These are phyloP conservation scores for Nomada flava DNA, from an alignment of 2,888 invertebrate genomes.

Conservation along the genomic window DNA sequence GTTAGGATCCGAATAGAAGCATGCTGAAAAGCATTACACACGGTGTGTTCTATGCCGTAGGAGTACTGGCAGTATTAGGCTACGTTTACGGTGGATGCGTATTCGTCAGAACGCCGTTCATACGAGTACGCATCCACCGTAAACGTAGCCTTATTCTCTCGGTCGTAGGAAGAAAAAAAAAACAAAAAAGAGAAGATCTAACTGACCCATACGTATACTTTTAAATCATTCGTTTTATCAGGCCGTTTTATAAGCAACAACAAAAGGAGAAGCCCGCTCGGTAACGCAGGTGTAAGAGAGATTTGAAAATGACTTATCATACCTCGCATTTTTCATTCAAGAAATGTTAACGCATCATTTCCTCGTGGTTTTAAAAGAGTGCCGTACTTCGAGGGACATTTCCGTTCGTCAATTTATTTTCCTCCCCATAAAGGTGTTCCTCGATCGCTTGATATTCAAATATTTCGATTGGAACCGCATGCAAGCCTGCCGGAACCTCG, in stretches of 20 bases:
- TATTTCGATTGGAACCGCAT: constrained; percentile 31
- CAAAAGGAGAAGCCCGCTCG: not conserved
- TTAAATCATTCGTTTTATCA: too few species aligned
- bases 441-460: constrained; percentile 9
- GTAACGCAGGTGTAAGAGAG: not conserved
- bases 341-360: not conserved
- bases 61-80: not conserved
- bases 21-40: not conserved
- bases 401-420: not conserved
- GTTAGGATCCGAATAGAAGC: not conserved
- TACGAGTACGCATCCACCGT: too few species aligned
- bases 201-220: too few species aligned
- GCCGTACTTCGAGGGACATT: not conserved
- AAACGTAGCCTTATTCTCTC: not conserved
- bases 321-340: constrained; percentile 14
- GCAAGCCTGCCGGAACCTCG: constrained; percentile 59
- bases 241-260: not conserved
- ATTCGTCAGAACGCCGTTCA: too few species aligned
- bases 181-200: not conserved
- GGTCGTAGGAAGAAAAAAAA: not conserved
- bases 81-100: too few species aligned
- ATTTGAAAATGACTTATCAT: not conserved
- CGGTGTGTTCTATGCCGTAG: not conserved
- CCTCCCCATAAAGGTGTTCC: too few species aligned
- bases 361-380: not conserved